Evolutionary conservation across 2,888 invertebrate genomes (phyloP), one percentile per base, ranked within the genome.

Genomic region (Allophyes oxyacanthae): DNA sequence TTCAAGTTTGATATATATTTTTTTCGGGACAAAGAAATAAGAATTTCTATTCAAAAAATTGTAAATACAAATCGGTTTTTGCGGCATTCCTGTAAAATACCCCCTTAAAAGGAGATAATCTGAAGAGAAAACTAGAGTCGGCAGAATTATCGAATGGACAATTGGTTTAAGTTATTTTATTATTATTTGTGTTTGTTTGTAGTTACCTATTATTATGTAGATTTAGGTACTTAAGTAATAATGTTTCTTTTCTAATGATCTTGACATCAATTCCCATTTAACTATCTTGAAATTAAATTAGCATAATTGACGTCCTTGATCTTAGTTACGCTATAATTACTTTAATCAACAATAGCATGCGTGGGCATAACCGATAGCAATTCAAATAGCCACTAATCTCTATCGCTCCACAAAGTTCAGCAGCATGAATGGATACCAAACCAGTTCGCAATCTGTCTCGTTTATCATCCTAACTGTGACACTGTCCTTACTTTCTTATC

Each of bases 391-490:
- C 10, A n/a, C 6, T 53, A 63, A 69, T 50, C 55, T 38, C 26
- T 13, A 30, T 63, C 48, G 34, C 11, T 26, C 28, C 10, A 10
- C 28, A 28, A 42, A 42, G 14, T 42, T 28, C 32, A 25, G 10
- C 36, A 20, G 51, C 51, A 88, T 89, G 90, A 90, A 90, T 90
- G 90, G 79, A 61, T 70, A 72, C 55, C 72, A 74, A 80, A 80
- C 84, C 66, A 52, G 77, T 63, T 28, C 46, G 20, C 62, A 82
- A 91, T 91, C 91, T 76, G 28, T 8, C 65, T 75, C 79, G 80
- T 90, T 87, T 72, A 91, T 91, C 91, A 87, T 81, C 65, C 81
- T 79, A 81, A 84, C 82, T 72, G 81, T 68, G 79, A 79, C 82
- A 78, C 75, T 73, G 79, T 75, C 65, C 77, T 82, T 81, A 83